Percentiles rank a stretch among this genome's conserved stretches.
Evolutionary conservation across 2,113 vertebrate genomes (phyloP).

Genomic region (Shinisaurus crocodilurus): DNA sequence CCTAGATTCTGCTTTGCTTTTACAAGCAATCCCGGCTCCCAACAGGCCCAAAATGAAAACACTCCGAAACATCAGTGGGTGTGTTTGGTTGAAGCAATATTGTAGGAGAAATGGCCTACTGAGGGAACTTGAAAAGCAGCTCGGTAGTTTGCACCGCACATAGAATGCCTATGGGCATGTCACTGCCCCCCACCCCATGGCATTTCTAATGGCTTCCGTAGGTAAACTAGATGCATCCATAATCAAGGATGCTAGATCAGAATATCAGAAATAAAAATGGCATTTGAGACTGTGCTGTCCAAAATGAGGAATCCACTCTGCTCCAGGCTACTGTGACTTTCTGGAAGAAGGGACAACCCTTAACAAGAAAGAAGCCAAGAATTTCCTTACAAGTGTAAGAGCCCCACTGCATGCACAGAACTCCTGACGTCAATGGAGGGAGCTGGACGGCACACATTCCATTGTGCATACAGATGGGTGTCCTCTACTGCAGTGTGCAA

Average conservation of each 20-base stretch:
- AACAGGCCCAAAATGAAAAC: background rate
- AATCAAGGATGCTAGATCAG: too few species aligned
- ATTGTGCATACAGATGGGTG: background rate
- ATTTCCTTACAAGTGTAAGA: background rate
- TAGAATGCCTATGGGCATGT: background rate
- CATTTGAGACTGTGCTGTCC: background rate
- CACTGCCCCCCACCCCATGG: background rate
- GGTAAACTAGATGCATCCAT: background rate
- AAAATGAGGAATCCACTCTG: background rate
- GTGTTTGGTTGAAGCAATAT: background rate
- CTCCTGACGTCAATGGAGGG: background rate
- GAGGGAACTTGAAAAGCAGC: background rate
- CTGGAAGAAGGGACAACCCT: background rate
- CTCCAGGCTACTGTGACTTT: background rate
- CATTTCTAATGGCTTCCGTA: background rate
- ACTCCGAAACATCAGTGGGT: background rate
- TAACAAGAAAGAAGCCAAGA: background rate
- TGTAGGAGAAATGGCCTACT: background rate
- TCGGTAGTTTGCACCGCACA: background rate
- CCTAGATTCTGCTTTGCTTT: background rate
- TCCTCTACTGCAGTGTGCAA: background rate
- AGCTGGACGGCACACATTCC: background rate
- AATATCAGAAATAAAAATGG: background rate
- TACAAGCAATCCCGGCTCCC: background rate
- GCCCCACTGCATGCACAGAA: background rate